Conservation (phyloP, 2,888 invertebrate genomes). For the Harmothoe impar region DNA sequence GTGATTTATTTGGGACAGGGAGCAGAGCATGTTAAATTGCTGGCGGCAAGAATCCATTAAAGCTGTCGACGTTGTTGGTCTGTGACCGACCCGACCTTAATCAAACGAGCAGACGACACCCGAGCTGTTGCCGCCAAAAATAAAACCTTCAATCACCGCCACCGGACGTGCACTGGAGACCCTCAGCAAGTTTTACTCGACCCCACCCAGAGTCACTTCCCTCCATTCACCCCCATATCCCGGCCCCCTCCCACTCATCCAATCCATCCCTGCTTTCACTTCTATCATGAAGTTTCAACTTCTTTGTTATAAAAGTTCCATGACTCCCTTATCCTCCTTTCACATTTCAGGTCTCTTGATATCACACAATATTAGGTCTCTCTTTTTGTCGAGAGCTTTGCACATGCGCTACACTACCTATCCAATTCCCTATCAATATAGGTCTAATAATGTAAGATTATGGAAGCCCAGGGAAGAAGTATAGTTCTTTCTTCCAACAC, state of each 20-base stretch:
- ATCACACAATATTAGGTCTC: no score
- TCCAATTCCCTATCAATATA: no score
- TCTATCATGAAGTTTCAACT: no score
- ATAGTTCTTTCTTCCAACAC: no score
- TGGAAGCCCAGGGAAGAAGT: no score
- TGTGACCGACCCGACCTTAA: background rate
- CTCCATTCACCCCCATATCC: background rate
- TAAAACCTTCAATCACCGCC: constrained; percentile 16
- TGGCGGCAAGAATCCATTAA: background rate
- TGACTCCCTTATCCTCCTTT: no score
- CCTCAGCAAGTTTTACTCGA: background rate
- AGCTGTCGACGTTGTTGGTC: background rate
- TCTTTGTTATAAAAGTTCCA: no score
- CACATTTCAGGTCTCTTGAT: no score
- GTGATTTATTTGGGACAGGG: background rate
- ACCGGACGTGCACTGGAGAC: background rate
- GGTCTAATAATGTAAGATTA: no score
- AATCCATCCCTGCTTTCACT: constrained; percentile 9
- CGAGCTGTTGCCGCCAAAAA: background rate
- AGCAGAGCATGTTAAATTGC: background rate
- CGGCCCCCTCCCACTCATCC: background rate
- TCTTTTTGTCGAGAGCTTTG: no score
- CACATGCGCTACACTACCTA: no score
- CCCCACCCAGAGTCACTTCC: background rate
- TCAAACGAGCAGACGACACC: background rate